Evolutionary conservation across 2,113 vertebrate species (phyloP).

Genomic region (Xenus cinereus): DNA sequence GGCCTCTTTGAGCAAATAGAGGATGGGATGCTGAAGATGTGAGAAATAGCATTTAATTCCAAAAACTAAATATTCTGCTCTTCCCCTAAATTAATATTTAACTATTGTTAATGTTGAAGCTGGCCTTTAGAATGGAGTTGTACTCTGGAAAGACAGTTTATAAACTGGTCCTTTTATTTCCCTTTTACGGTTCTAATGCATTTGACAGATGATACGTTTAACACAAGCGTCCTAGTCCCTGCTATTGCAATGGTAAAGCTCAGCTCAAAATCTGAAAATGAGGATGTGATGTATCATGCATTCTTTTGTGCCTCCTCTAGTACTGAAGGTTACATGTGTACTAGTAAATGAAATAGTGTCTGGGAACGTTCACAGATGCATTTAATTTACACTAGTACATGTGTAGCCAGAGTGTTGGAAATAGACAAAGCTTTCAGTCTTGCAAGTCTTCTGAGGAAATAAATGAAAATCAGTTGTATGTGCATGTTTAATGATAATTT

Average conservation of each 20-base stretch:
- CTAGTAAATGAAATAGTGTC: neutral
- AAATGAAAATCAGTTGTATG: neutral
- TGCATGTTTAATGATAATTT: neutral
- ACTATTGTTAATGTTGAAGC: neutral
- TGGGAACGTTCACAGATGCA: neutral
- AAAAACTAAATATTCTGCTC: neutral
- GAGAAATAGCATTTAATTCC: neutral
- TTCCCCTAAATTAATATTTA: neutral
- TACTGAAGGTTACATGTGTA: neutral
- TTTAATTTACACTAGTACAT: neutral
- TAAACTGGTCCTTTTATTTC: neutral
- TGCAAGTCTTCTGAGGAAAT: neutral
- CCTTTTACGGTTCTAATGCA: neutral
- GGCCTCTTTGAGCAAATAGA: neutral
- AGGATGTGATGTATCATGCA: neutral
- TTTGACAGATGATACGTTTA: neutral
- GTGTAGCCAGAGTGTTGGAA: neutral
- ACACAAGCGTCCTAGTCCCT: neutral
- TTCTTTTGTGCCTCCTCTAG: neutral
- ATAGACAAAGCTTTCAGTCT: neutral
- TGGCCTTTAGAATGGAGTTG: neutral
- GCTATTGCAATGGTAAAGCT: neutral
- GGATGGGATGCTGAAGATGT: neutral
- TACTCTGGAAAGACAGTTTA: neutral
- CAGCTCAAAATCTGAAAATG: neutral